phyloP scores from a whole-genome alignment of 2,113 vertebrate species.

The Microtus richardsoni region DNA sequence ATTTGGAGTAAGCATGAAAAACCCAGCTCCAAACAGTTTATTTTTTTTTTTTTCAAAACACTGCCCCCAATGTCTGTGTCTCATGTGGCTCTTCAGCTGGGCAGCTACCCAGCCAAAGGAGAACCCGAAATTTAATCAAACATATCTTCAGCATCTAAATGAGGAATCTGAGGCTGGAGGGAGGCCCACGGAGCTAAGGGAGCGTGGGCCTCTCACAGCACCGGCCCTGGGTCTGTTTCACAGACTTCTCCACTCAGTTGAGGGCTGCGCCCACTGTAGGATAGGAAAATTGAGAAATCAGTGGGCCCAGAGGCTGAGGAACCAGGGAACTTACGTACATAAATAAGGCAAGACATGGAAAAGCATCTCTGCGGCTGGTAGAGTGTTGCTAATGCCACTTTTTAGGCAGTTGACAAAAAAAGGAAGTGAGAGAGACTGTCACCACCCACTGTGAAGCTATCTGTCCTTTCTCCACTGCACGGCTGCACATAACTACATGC shows the following conservation, averaged over 20 bases:
- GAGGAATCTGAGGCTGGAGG: slow-evolving; percentile 42
- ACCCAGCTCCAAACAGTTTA: not conserved
- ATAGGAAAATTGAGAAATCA: slow-evolving; percentile 44
- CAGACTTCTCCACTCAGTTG: not conserved
- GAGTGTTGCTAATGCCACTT: slow-evolving; percentile 21
- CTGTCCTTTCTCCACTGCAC: not conserved
- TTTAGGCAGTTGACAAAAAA: not conserved
- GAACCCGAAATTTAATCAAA: slow-evolving; percentile 64
- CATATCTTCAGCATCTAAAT: slow-evolving; percentile 60
- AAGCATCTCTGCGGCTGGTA: not conserved
- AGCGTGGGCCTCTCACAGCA: not conserved
- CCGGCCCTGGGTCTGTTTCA: not conserved
- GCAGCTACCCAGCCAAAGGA: slow-evolving; percentile 11
- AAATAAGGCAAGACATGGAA: slow-evolving; percentile 53
- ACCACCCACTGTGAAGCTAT: not conserved
- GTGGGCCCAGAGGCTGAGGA: slow-evolving; percentile 3
- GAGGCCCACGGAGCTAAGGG: slow-evolving; percentile 14
- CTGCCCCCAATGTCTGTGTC: not conserved
- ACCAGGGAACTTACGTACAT: slow-evolving; percentile 55
- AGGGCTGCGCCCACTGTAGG: not conserved
- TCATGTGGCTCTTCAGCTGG: not conserved
- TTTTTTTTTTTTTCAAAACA: not conserved
- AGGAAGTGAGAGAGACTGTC: slow-evolving; percentile 6
- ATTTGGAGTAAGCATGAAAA: not conserved
- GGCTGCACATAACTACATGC: not conserved